Evolutionary conservation across 2,113 vertebrate species (phyloP), one percentile per base, ranked within the genome.

Genomic region (Onychostruthus taczanowskii): DNA sequence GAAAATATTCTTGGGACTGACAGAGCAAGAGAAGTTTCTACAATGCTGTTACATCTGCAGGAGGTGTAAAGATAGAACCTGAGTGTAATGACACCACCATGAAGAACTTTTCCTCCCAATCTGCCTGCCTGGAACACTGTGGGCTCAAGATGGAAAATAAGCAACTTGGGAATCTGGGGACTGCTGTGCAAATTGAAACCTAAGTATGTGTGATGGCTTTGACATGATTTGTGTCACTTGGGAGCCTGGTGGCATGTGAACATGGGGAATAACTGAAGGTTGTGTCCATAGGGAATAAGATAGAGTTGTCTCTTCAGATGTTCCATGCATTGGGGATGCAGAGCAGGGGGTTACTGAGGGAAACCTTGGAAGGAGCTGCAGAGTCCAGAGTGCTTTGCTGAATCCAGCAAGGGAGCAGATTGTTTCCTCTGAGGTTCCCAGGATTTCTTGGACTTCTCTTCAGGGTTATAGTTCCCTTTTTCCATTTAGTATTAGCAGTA

Each of bases 21-120:
- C 11, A 72, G 10, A 49, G 7, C 23, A 79, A 37, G 39, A 63
- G 31, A 81, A 81, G 17, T 75, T 18, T 43, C n/a, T n/a, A 8
- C 0, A 1, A 1, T n/a, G 13, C 11, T 28, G 2, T n/a, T n/a
- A 13, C 16, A 18, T 23, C 37, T 74, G n/a, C 37, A 58, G 68
- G 28, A 46, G 19, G 12, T 4, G 5, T 43, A 16, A 59, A 58
- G 28, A 31, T 9, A 81, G 46, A 69, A 46, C 9, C 27, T 62
- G 50, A 73, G 8, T 14, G 6, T 14, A 41, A 31, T 1, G 0
- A 61, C 5, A 4, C 37, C 24, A 52, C 15, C 24, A 16, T 7
- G 10, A 80, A 35, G 39, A 83, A 11, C 5, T 52, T 79, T 26
- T 46, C 52, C 18, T 79, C 33, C 10, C 26, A 69, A 0, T 1